Base-by-base conservation (phyloP, 1,140 invertebrate genomes). In the Campoletis sonorensis region DNA sequence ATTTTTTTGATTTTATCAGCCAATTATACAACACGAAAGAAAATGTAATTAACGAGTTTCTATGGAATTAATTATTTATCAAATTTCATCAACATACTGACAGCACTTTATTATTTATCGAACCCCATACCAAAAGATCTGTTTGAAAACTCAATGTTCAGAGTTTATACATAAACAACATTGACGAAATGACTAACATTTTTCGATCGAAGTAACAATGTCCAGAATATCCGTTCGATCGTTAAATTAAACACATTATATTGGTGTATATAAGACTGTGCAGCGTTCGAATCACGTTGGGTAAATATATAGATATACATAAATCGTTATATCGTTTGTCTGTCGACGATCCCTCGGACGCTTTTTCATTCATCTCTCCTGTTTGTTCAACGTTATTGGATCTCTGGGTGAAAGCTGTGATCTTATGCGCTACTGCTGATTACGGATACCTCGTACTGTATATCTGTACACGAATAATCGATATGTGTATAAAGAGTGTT, bases 321-420 rank as follows among this genome's bases (percentile, higher is more conserved):
- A 58, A 21, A 58, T 4, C 54, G 18, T 1, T 58, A 18, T 23
- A 58, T 23, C 54, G 54, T 45, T 45, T 58, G 54, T 58, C 21
- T 4, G 54, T 58, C 18, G 18, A 58, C 54, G 16, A 58, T 58
- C 18, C 54, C 54, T 58, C 18, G 18, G 18, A 58, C 13, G 54
- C 54, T 58, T 23, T 58, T 58, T 58, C 54, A 58, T 58, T 58
- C 54, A 58, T 23, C 54, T 58, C 54, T 58, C 54, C 54, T 58
- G 54, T 58, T 58, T 58, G 54, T 58, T 58, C 54, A 58, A 58
- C 18, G 54, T 58, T 58, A 58, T 58, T 58, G 54, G 54, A 58
- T 58, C 54, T 58, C 54, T 23, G 54, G 21, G 16, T 58, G 54
- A 45, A 23, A 23, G 54, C 54, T 58, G 18, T 58, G 54, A 58